These are phyloP conservation scores for Drosophila nasuta DNA, from an alignment of 1,140 invertebrate genomes.

Conservation along the genomic window DNA sequence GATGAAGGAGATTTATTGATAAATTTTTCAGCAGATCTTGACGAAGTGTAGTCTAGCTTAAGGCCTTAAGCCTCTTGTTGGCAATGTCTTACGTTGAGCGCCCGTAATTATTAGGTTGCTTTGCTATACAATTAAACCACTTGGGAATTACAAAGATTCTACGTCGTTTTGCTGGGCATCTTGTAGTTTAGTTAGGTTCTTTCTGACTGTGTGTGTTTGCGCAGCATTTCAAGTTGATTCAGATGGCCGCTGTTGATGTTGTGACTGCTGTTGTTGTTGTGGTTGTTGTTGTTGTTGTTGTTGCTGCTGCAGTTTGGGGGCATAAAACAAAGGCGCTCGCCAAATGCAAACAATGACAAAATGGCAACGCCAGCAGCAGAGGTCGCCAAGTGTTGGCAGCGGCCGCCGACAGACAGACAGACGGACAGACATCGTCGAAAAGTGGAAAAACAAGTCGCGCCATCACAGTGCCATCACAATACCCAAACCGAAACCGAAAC, in stretches of 20 bases:
- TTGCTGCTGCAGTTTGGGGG: slow-evolving; percentile 36
- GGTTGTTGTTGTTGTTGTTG: slow-evolving; percentile 36
- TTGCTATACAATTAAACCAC: neutral
- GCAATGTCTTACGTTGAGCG: no score
- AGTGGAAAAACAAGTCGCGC: slow-evolving; percentile 74
- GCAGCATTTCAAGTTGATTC: slow-evolving; percentile 31
- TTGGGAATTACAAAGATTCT: neutral
- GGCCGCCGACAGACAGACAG: slow-evolving; percentile 6
- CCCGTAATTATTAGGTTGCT: neutral
- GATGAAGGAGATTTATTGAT: no score
- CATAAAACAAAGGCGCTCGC: slow-evolving; percentile 68
- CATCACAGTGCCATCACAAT: slow-evolving; percentile 5
- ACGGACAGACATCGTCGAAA: slow-evolving; percentile 58
- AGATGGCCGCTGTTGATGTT: slow-evolving; percentile 25
- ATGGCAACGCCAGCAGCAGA: slow-evolving; percentile 68
- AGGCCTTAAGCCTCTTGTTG: no score
- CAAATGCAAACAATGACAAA: slow-evolving; percentile 83
- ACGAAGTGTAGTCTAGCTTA: no score
- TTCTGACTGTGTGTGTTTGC: neutral
- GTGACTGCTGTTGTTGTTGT: neutral
- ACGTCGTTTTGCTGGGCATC: no score
- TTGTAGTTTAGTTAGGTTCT: no score
- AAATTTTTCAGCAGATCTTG: no score
- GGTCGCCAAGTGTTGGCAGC: slow-evolving; percentile 73
- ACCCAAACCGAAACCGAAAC: neutral